Base-by-base conservation (phyloP, 2,888 invertebrate species). In the Caradrina kadenii region DNA sequence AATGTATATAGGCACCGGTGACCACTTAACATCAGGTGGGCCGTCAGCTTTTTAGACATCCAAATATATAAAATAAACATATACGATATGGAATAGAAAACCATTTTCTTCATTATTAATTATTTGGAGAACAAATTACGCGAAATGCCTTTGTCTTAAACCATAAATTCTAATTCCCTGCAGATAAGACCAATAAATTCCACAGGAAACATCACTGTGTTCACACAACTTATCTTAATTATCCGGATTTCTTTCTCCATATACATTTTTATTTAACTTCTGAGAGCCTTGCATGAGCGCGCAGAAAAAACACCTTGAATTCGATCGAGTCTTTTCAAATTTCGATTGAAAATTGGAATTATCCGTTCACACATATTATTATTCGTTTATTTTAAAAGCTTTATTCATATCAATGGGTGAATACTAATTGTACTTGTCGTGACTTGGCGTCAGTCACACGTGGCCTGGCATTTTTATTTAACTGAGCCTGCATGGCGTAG, bases 171-270 rank as follows among this genome's bases (percentile, higher is more conserved):
- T 42, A 65, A 78, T 76, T 42, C 52, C n/a, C 8, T 39, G 21
- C 54, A 78, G 69, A 84, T 82, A 80, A 82, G 45, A 31, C 71
- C 59, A 68, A 80, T 82, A 76, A 73, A 84, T 79, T 55, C 70
- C 52, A 17, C 22, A 56, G 53, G 58, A 67, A 77, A 69, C 63
- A 61, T 74, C 69, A 76, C 60, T 67, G 77, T 62, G 55, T 81
- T 73, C 68, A 68, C 62, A 71, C 68, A 76, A 64, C 81, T 67
- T 75, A 75, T 84, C 83, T 81, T 84, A 84, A 84, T 84, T 84
- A 81, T 21, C 53, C 15, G 55, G 71, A 76, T 64, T 71, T 63
- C 62, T 62, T 71, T 58, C 48, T 66, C 26, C 21, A 15, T 56
- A 67, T 63, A 72, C 26, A 68, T 73, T 69, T 71, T 71, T 79